These are phyloP conservation scores for Istiophorus platypterus DNA, from an alignment of 2,113 vertebrate species.

Conservation along the genomic window DNA sequence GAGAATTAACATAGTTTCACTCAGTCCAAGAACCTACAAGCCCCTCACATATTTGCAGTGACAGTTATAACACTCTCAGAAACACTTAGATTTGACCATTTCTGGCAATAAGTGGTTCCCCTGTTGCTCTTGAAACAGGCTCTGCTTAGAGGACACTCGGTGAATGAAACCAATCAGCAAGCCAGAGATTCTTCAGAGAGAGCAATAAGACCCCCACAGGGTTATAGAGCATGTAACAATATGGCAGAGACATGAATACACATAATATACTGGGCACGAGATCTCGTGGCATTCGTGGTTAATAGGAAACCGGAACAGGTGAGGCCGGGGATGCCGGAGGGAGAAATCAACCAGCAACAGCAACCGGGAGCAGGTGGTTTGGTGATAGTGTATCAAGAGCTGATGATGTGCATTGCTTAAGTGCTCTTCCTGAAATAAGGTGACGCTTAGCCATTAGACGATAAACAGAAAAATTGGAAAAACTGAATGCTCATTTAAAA, in stretches of 20 bases:
- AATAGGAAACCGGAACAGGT: neutral
- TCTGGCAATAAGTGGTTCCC: constrained; percentile 14
- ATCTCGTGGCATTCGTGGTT: neutral
- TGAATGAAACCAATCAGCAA: constrained; percentile 26
- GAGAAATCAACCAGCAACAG: constrained; percentile 17
- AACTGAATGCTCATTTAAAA: too few species aligned
- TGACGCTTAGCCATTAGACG: too few species aligned
- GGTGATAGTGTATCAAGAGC: too few species aligned
- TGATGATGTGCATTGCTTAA: too few species aligned
- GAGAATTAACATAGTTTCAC: constrained; percentile 8
- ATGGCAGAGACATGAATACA: constrained; percentile 15
- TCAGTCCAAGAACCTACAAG: neutral
- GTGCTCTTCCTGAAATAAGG: too few species aligned
- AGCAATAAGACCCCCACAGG: constrained; percentile 7
- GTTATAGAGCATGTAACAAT: neutral
- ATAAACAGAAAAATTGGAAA: too few species aligned
- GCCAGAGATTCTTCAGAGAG: constrained; percentile 23
- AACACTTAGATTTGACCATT: neutral
- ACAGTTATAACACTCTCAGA: neutral
- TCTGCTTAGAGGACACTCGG: neutral
- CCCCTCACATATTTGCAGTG: neutral
- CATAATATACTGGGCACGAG: constrained; percentile 2
- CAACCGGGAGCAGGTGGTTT: constrained; percentile 22
- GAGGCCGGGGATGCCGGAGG: neutral
- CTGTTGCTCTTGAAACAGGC: constrained; percentile 1